A percentile compares a stretch with the other conserved stretches of the same genome.
Evolutionary conservation across 2,113 vertebrate genomes (phyloP).

Genomic region (Rynchops niger): DNA sequence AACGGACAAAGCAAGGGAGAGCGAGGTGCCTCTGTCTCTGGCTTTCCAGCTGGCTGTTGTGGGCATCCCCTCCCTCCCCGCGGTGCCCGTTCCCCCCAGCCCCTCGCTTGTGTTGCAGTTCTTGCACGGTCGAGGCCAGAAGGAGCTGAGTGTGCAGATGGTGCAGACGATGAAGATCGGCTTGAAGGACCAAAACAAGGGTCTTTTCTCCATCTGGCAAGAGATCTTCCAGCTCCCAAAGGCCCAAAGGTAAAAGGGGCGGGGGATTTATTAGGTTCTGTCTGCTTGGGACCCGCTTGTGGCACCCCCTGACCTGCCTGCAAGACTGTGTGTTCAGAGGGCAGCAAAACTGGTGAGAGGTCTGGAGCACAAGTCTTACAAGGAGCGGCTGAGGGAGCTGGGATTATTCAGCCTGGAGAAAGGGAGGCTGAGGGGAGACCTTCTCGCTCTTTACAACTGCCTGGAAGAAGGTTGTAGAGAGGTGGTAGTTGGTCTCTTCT

Average conservation of each 20-base stretch:
- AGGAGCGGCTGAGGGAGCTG: not conserved
- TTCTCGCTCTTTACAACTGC: not conserved
- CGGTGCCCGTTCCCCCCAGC: not conserved
- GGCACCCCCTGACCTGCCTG: not conserved
- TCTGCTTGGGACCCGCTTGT: rapidly evolving
- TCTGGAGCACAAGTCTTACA: not conserved
- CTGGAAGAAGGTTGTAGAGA: not conserved
- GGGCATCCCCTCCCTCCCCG: not conserved
- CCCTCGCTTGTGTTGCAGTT: slow-evolving; percentile 74
- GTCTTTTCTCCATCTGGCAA: slow-evolving; percentile 93
- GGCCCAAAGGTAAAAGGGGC: slow-evolving; percentile 77
- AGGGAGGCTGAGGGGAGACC: not conserved
- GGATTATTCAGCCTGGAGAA: not conserved
- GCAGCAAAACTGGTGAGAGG: not conserved
- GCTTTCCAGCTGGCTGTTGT: not conserved
- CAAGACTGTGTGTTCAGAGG: not conserved
- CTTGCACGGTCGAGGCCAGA: slow-evolving; percentile 85
- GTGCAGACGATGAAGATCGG: slow-evolving; percentile 85
- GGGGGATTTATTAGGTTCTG: not conserved
- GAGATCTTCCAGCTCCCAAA: slow-evolving; percentile 94
- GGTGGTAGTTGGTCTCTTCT: not conserved
- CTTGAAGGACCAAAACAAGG: slow-evolving; percentile 94
- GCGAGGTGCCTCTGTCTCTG: too few relatives aligned
- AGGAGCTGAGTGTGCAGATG: slow-evolving; percentile 76
- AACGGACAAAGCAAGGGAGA: rapidly evolving